Percentiles rank a stretch among this genome's conserved stretches.
Evolutionary conservation across 2,797 vertebrate genomes (phyloP).

Genomic region (Coccyzus lansbergi): DNA sequence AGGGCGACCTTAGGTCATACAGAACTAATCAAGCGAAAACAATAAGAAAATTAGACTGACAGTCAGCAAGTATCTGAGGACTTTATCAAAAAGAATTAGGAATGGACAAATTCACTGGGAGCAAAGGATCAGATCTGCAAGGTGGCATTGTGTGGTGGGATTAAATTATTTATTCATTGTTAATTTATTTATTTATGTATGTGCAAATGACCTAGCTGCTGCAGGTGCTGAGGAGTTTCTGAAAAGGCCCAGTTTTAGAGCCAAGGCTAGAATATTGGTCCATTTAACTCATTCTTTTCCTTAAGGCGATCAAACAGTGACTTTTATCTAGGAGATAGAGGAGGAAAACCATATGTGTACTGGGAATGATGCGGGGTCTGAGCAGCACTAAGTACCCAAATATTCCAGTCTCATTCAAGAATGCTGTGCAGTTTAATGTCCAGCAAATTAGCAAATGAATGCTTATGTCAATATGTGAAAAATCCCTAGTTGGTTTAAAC

Average conservation of each 20-base stretch:
- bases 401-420: slow-evolving; percentile 72
- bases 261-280: slow-evolving; percentile 80
- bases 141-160: slow-evolving; percentile 80
- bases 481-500: slow-evolving; percentile 78
- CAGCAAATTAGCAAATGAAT: slow-evolving; percentile 86
- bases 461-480: slow-evolving; percentile 83
- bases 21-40: slow-evolving; percentile 88
- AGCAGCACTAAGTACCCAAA: slow-evolving; percentile 64
- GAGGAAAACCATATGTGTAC: slow-evolving; percentile 71
- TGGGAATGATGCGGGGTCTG: slow-evolving; percentile 47
- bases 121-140: slow-evolving; percentile 80
- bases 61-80: slow-evolving; percentile 83
- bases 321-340: slow-evolving; percentile 78
- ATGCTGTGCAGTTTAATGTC: slow-evolving; percentile 74
- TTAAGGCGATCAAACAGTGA: slow-evolving; percentile 82
- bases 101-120: slow-evolving; percentile 80
- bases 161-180: slow-evolving; percentile 89
- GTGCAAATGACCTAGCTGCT: slow-evolving; percentile 82
- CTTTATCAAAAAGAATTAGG: slow-evolving; percentile 87
- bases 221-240: slow-evolving; percentile 82
- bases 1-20: slow-evolving; percentile 87
- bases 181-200: slow-evolving; percentile 87
- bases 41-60: slow-evolving; percentile 86
- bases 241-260: slow-evolving; percentile 79
- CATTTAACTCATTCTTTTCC: slow-evolving; percentile 85